Evolutionary conservation across 2,888 invertebrate genomes (phyloP).

Genomic region (Drosophila falleni): DNA sequence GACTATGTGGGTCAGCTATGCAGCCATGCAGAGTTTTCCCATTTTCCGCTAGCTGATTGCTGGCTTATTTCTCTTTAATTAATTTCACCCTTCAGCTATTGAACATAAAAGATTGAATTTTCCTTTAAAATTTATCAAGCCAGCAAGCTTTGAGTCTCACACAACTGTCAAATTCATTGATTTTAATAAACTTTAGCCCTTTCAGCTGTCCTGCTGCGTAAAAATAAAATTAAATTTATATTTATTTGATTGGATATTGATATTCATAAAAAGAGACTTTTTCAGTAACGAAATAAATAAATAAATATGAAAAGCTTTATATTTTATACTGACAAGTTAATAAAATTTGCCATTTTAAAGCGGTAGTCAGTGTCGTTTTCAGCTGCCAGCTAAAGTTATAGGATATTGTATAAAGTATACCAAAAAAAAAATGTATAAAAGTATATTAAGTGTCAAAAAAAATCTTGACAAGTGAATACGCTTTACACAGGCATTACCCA

Average conservation of each 20-base stretch:
- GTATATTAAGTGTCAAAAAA: not conserved
- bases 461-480: not conserved
- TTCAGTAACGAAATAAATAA: not conserved
- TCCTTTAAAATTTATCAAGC: not conserved
- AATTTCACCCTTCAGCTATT: conserved; percentile 37
- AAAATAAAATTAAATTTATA: not conserved
- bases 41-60: conserved; percentile 27
- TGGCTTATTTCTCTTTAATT: conserved; percentile 62
- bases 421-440: not conserved
- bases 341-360: not conserved
- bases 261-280: not conserved
- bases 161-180: not conserved
- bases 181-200: not conserved
- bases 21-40: conserved; percentile 27
- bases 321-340: not conserved
- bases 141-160: not conserved
- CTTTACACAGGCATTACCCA: no score
- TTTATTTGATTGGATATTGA: not conserved
- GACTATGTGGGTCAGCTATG: conserved; percentile 78
- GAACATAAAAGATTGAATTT: conserved; percentile 17
- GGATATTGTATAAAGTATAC: not conserved
- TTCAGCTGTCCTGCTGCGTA: not conserved
- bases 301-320: not conserved
- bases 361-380: not conserved
- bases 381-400: not conserved